Percentiles rank a stretch among this genome's conserved stretches.
Conservation (phyloP, 1,140 invertebrate genomes). For the Bombus huntii region DNA sequence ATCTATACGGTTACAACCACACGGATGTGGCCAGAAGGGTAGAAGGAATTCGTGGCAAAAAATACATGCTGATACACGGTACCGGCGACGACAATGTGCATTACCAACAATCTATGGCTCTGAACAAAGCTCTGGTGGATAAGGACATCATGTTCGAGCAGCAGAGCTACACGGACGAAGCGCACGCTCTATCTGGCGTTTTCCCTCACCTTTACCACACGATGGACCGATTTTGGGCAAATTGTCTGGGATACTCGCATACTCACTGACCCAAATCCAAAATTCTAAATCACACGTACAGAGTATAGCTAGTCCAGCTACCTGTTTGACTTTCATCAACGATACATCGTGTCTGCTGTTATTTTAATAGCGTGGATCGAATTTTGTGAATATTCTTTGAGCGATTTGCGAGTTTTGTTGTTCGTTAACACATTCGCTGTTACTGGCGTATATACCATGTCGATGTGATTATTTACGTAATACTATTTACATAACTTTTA, state of each 20-base stretch:
- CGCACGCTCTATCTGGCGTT: conserved; percentile 83
- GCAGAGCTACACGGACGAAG: conserved; percentile 86
- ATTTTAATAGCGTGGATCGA: background rate
- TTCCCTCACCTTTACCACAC: conserved; percentile 85
- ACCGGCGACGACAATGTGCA: conserved; percentile 88
- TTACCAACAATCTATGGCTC: conserved; percentile 87
- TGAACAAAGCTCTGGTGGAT: conserved; percentile 84
- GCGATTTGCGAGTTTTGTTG: background rate
- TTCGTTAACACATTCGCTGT: background rate
- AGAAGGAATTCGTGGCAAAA: conserved; percentile 83
- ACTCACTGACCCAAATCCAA: conserved; percentile 13
- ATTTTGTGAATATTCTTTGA: background rate
- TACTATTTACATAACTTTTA: no score
- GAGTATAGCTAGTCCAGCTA: background rate
- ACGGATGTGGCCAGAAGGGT: conserved; percentile 83
- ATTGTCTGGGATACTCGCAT: conserved; percentile 79
- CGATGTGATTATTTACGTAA: background rate
- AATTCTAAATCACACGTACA: background rate
- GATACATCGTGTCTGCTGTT: background rate
- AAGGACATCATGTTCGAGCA: conserved; percentile 85
- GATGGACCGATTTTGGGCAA: conserved; percentile 85
- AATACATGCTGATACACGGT: conserved; percentile 86
- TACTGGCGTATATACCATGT: no score
- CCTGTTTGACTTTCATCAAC: no score
- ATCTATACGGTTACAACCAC: conserved; percentile 83